Percentiles rank a stretch among this genome's conserved stretches.
Evolutionary conservation across 2,888 invertebrate species (phyloP).

Genomic region (Rhagophthalmus giganteus): DNA sequence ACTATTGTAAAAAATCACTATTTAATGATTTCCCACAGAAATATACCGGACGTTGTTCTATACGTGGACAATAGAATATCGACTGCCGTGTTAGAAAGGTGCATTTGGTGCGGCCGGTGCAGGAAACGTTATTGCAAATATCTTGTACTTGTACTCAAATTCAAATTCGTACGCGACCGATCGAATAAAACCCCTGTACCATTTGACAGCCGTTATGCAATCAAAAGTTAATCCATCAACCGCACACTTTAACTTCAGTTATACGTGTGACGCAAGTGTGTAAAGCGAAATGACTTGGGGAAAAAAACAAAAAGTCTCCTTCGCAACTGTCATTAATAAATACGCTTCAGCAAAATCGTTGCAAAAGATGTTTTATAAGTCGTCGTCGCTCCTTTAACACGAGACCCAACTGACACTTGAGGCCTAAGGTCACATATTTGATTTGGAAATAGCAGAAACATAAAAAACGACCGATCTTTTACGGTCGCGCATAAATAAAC

Average conservation of each 20-base stretch:
- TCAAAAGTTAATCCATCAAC: constrained; percentile 9
- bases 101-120: too few relatives aligned
- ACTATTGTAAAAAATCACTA: too few relatives aligned
- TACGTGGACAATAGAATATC: too few relatives aligned
- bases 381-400: constrained; percentile 16
- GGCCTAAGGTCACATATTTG: constrained; percentile 27
- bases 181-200: not conserved
- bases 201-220: constrained; percentile 2
- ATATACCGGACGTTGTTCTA: too few relatives aligned
- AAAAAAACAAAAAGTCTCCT: not conserved
- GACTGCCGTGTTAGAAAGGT: too few relatives aligned
- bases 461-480: constrained; percentile 17
- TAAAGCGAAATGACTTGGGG: not conserved
- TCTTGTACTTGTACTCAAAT: too few relatives aligned
- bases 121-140: too few relatives aligned
- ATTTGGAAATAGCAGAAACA: constrained; percentile 25
- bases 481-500: constrained; percentile 5
- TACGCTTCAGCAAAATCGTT: constrained; percentile 18
- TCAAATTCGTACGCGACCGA: too few relatives aligned
- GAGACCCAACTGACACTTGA: constrained; percentile 21
- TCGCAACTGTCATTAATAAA: constrained; percentile 12
- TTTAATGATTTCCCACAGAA: too few relatives aligned
- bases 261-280: not conserved
- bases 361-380: constrained; percentile 21
- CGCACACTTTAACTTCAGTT: not conserved